Evolutionary conservation across 2,888 invertebrate genomes (phyloP), one percentile per base, ranked within the genome.

Genomic region (Athalia rosae): DNA sequence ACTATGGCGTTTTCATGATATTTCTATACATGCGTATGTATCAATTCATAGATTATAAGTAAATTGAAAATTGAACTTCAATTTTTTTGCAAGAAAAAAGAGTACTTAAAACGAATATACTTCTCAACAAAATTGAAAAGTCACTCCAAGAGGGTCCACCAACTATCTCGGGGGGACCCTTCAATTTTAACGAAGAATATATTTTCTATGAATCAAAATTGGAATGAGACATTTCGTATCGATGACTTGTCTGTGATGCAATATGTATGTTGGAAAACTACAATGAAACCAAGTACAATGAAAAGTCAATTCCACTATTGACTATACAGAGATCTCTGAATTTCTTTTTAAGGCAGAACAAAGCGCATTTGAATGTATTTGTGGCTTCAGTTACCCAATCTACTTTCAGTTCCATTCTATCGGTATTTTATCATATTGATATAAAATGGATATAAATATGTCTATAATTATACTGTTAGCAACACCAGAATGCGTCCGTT

Each of bases 251-350:
- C 48, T 58, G 50, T 28, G 1, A 62, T 43, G 43, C 62, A 62
- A 62, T 41, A 41, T 41, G 41, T 62, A 11, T 3, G 62, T 62
- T 62, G 62, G n/a, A 62, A 62, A 62, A 15, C 62, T 1, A n/a
- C 28, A 62, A 59, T 61, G 66, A 69, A 76, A 79, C 63, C 67
- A 76, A 79, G 79, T 77, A 50, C 67, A 76, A 67, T 79, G 59
- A 59, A 76, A 58, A 62, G 67, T 53, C 69, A 63, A 50, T 64
- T 67, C 13, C 48, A n/a, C 77, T 11, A 11, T n/a, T 56, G n/a
- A 56, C 56, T 56, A 56, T 56, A 56, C 11, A 56, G n/a, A 56
- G 56, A 56, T 56, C n/a, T 56, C 56, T n/a, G 56, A 11, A 56
- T 11, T n/a, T 56, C 56, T 56, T 11, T n/a, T 66, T 43, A 66